Base-by-base conservation (phyloP, 1,140 invertebrate species). In the Bombus pyrosoma region DNA sequence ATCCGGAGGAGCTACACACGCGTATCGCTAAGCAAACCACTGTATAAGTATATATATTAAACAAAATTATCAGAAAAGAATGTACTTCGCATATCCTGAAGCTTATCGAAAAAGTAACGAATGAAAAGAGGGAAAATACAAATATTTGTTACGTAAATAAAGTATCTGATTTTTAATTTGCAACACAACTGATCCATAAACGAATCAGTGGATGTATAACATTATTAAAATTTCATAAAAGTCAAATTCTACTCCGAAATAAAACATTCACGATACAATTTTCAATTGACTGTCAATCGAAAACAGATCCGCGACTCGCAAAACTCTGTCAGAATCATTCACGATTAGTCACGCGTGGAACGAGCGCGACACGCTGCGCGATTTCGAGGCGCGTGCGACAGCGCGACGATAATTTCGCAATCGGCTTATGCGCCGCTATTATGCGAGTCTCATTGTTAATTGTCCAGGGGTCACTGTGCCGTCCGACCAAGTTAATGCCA, bases 391-490 rank as follows among this genome's bases (percentile, higher is more conserved):
- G 64, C 59, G 25, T 34, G 64, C 80, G 28, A 28, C 37, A 57
- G 39, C 57, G 73, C 28, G 53, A 25, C 71, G 76, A 87, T 90
- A 89, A 90, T 90, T 85, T 85, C 47, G 47, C 25, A 85, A 89
- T 90, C 88, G 82, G 75, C 74, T 75, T 82, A 78, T 47, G 66
- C 74, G 41, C 10, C 59, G 57, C 59, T 75, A 85, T 87, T 89
- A 87, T 83, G 74, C 47, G 43, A 87, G 37, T 83, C 39, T 76
- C 75, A 87, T 90, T 90, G 88, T 87, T 90, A 90, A 86, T 90
- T 90, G 88, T 89, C 66, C 43, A 47, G 69, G 43, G 76, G 69
- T 80, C 88, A 87, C 80, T 86, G 79, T 37, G 68, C 59, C 74
- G 41, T 73, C 53, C 76, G 32, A 39, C 25, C 41, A 78, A 69